These are phyloP conservation scores for Phrynocephalus vlangalii DNA, from an alignment of 2,797 vertebrate genomes.

Conservation along the genomic window DNA sequence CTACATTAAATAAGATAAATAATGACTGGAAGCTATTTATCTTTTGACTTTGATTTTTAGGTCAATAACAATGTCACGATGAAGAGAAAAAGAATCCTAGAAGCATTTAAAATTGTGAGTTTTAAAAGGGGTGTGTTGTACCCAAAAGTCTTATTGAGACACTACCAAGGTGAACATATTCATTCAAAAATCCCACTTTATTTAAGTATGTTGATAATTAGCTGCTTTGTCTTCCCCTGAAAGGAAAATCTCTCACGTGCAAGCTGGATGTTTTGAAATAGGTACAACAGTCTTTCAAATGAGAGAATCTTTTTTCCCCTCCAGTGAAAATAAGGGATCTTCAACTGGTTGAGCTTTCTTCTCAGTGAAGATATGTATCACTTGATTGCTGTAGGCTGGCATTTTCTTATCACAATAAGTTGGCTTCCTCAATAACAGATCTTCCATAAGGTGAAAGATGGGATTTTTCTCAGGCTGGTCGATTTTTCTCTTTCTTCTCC, in stretches of 20 bases:
- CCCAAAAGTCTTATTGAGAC: not conserved
- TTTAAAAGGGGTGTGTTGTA: too few relatives aligned
- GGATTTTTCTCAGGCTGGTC: constrained; percentile 6
- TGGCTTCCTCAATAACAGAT: not conserved
- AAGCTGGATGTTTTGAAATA: not conserved
- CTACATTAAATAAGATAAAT: too few relatives aligned
- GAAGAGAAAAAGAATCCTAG: too few relatives aligned
- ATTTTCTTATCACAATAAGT: not conserved
- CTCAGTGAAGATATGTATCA: not conserved
- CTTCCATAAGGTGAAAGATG: not conserved
- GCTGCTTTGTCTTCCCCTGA: not conserved
- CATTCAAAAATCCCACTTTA: constrained; percentile 32
- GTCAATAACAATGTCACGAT: too few relatives aligned
- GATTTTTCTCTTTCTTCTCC: not conserved
- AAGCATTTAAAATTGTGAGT: not conserved
- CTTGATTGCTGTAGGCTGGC: not conserved
- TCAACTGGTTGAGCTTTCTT: not conserved
- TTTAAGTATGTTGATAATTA: constrained; percentile 20
- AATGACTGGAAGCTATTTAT: too few relatives aligned
- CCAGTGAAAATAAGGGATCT: not conserved
- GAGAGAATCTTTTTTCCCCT: not conserved
- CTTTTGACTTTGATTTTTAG: too few relatives aligned
- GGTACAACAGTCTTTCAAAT: not conserved
- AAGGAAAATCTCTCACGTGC: not conserved
- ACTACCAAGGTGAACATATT: not conserved